Percentiles rank a stretch among this genome's conserved stretches.
phyloP scores from a whole-genome alignment of 2,888 invertebrate genomes.

The Zaprionus bogoriensis region DNA sequence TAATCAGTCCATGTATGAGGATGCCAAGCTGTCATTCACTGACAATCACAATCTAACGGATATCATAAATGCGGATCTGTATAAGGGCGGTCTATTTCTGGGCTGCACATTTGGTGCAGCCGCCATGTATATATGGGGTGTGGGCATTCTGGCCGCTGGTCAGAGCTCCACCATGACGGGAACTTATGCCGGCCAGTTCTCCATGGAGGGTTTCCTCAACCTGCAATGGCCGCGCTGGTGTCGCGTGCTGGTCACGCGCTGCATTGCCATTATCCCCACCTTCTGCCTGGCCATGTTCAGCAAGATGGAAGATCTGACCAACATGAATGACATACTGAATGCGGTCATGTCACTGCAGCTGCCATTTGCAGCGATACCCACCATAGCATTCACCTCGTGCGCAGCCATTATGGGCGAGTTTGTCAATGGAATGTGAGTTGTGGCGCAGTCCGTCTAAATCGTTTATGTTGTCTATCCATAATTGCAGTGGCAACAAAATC shows the following conservation, averaged over 20 bases:
- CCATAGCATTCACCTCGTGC: constrained; percentile 93
- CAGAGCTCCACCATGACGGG: constrained; percentile 94
- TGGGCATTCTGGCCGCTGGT: constrained; percentile 89
- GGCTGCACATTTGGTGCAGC: constrained; percentile 90
- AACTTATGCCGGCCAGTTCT: constrained; percentile 94
- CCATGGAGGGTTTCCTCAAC: constrained; percentile 94
- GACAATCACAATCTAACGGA: constrained; percentile 82
- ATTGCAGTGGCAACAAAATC: constrained; percentile 87
- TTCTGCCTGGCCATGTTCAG: constrained; percentile 88
- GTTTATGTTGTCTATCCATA: background rate
- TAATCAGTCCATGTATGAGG: constrained; percentile 80
- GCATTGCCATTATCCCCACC: constrained; percentile 90
- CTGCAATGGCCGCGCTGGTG: constrained; percentile 94
- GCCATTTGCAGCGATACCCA: constrained; percentile 93
- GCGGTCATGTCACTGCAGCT: constrained; percentile 93
- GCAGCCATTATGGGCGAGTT: constrained; percentile 92
- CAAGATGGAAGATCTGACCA: constrained; percentile 87
- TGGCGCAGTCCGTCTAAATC: background rate
- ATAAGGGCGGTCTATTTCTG: constrained; percentile 89
- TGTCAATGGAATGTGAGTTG: constrained; percentile 89
- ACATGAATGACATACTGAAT: constrained; percentile 93
- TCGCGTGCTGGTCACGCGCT: constrained; percentile 91
- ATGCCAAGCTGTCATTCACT: constrained; percentile 80
- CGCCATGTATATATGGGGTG: constrained; percentile 93
- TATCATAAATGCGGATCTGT: constrained; percentile 87